These are phyloP conservation scores for Aphis gossypii DNA, from an alignment of 1,140 invertebrate genomes.

Conservation along the genomic window DNA sequence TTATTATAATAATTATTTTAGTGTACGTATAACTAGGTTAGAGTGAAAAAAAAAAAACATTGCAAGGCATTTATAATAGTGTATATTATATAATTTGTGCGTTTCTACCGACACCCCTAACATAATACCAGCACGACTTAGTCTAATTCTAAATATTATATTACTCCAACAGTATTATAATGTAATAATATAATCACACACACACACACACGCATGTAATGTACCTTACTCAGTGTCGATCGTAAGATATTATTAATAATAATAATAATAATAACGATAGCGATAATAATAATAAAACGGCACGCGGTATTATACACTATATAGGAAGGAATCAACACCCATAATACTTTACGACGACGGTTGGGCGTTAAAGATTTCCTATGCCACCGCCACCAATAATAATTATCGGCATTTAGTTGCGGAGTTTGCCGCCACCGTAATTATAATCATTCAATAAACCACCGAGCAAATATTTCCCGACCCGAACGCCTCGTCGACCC, in stretches of 20 bases:
- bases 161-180: not conserved
- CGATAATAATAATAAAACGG: not conserved
- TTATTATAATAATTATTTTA: not conserved
- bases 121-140: not conserved
- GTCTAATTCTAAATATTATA: not conserved
- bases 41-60: not conserved
- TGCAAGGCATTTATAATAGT: not conserved
- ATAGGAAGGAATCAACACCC: not conserved
- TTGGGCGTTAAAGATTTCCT: slow-evolving; percentile 17
- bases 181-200: no score
- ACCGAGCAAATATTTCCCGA: slow-evolving; percentile 30
- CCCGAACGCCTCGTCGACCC: not conserved
- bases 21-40: not conserved
- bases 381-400: not conserved
- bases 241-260: not conserved
- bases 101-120: not conserved
- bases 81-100: not conserved
- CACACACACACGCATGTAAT: not conserved
- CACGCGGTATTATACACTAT: not conserved
- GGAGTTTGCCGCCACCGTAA: not conserved
- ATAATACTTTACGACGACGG: slow-evolving; percentile 21
- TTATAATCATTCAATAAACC: slow-evolving; percentile 48
- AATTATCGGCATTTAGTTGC: slow-evolving; percentile 45
- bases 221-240: not conserved
- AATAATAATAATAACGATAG: not conserved